These are phyloP conservation scores for Gerris buenoi DNA, from an alignment of 1,140 invertebrate species.

Conservation along the genomic window DNA sequence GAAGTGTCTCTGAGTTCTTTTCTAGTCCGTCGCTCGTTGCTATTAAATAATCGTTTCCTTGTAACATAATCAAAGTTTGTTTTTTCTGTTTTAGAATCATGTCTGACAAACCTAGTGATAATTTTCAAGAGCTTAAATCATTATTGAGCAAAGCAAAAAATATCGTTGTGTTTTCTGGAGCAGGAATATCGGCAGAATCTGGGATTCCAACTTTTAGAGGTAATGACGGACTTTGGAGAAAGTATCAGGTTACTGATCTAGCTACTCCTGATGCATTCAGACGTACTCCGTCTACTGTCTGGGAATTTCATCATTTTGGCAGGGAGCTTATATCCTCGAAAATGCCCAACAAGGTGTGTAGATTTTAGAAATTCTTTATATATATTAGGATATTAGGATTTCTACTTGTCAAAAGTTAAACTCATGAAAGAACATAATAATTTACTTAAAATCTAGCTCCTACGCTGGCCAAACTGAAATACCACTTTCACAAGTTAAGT, in stretches of 20 bases:
- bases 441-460: no score
- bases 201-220: conserved; percentile 68
- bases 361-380: no score
- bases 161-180: conserved; percentile 54
- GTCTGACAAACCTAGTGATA: not conserved
- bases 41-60: no score
- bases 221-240: conserved; percentile 59
- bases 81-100: no score
- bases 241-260: conserved; percentile 43
- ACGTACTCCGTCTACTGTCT: conserved; percentile 50
- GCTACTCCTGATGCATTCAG: conserved; percentile 49
- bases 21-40: no score
- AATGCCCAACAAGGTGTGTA: conserved; percentile 44
- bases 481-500: no score
- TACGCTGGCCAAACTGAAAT: no score
- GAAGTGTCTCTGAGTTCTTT: no score
- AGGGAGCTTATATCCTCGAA: conserved; percentile 45
- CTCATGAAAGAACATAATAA: no score
- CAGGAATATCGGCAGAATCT: conserved; percentile 63
- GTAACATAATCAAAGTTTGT: no score
- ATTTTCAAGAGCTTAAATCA: not conserved
- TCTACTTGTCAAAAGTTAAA: no score
- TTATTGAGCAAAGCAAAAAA: not conserved
- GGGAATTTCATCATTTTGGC: conserved; percentile 64
- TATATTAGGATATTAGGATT: no score